Percentiles rank a stretch among this genome's conserved stretches.
phyloP scores from a whole-genome alignment of 1,140 invertebrate genomes.

The Zaprionus ghesquierei region DNA sequence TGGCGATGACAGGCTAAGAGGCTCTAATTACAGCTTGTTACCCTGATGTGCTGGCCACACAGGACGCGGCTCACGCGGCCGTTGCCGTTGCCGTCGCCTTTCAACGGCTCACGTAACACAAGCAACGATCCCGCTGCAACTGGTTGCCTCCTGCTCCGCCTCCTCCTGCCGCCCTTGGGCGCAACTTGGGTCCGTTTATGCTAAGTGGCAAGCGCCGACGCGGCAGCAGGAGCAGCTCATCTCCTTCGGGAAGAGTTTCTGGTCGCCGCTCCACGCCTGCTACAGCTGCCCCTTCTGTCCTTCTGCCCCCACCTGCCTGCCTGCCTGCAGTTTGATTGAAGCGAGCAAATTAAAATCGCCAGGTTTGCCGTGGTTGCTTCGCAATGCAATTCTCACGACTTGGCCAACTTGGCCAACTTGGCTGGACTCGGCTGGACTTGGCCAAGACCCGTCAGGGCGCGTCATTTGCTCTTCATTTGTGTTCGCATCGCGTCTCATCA shows the following conservation, averaged over 20 bases:
- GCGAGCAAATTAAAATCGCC: constrained; percentile 72
- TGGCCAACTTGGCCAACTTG: no score
- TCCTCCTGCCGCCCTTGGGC: not conserved
- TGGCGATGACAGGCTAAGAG: constrained; percentile 82
- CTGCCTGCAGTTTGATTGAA: constrained; percentile 65
- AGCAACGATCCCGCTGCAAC: constrained; percentile 9
- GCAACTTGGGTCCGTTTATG: constrained; percentile 58
- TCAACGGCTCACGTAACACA: constrained; percentile 11
- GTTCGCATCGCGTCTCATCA: constrained; percentile 54
- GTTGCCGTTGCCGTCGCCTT: not conserved
- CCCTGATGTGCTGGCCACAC: constrained; percentile 72
- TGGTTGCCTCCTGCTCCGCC: not conserved
- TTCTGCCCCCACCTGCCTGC: not conserved
- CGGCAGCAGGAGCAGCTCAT: constrained; percentile 37
- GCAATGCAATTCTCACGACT: constrained; percentile 77
- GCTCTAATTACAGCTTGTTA: constrained; percentile 82
- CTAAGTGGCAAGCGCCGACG: constrained; percentile 75
- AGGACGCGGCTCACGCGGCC: constrained; percentile 69
- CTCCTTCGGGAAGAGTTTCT: constrained; percentile 28
- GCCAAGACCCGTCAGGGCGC: constrained; percentile 36
- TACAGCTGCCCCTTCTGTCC: not conserved
- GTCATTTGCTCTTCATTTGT: constrained; percentile 57
- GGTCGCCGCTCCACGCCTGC: no score
- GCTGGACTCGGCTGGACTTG: not conserved
- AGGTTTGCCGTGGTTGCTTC: constrained; percentile 14